A percentile compares a stretch with the other conserved stretches of the same genome.
Evolutionary conservation across 2,113 vertebrate genomes (phyloP).

Genomic region (Passer montanus): DNA sequence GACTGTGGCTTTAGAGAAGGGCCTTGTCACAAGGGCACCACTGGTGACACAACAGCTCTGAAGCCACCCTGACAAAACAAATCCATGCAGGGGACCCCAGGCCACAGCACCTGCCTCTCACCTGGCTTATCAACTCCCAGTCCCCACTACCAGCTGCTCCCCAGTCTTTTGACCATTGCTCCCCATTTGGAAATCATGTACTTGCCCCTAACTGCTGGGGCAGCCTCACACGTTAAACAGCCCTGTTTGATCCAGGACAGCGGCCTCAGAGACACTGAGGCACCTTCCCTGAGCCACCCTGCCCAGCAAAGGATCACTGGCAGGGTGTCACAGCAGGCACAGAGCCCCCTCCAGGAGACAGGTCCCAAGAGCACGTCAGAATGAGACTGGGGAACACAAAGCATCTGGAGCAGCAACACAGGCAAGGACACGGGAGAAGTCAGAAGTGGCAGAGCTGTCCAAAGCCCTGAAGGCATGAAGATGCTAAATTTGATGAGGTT

Average conservation of each 20-base stretch:
- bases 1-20: background rate
- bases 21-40: fast-evolving
- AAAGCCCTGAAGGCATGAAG: background rate
- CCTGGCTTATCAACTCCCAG: background rate
- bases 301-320: background rate
- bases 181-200: background rate
- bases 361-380: fast-evolving
- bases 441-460: background rate
- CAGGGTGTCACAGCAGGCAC: background rate
- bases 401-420: background rate
- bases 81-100: background rate
- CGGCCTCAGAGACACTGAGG: background rate
- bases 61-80: background rate
- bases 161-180: background rate
- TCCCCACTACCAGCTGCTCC: background rate
- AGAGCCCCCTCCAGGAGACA: background rate
- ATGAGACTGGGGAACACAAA: background rate
- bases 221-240: fast-evolving
- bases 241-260: background rate
- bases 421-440: background rate
- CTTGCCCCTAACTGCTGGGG: background rate
- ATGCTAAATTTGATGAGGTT: constrained; percentile 33
- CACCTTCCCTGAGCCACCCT: background rate
- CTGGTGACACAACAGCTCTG: background rate
- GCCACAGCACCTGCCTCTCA: background rate